Evolutionary conservation across 2,888 invertebrate species (phyloP).

Genomic region (Troilus luridus): DNA sequence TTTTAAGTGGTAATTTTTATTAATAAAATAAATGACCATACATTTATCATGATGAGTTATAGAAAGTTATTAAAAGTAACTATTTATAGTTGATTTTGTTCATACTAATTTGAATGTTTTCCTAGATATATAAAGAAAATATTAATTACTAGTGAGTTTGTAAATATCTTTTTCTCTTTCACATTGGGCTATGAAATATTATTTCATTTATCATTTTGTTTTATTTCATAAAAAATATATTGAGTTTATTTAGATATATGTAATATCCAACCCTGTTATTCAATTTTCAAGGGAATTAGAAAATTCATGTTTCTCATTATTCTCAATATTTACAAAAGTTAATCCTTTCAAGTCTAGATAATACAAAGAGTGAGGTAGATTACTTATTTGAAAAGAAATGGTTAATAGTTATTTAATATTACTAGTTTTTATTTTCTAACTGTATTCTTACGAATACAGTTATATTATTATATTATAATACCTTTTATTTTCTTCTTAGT

Average conservation of each 20-base stretch:
- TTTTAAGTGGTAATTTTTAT: neutral
- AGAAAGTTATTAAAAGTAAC: neutral
- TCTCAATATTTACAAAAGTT: conserved; percentile 30
- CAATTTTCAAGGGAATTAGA: neutral
- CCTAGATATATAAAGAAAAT: neutral
- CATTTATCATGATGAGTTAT: neutral
- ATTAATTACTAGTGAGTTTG: neutral
- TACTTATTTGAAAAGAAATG: neutral
- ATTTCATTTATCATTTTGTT: neutral
- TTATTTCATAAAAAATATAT: neutral
- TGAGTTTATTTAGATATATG: neutral
- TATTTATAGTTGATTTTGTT: neutral
- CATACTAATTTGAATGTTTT: neutral
- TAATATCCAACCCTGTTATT: neutral
- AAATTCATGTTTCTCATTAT: neutral
- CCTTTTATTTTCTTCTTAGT: neutral
- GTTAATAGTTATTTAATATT: conserved; percentile 26
- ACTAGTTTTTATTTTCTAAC: neutral
- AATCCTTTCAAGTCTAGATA: conserved; percentile 24
- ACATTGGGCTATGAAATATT: neutral
- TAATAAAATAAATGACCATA: neutral
- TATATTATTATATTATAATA: neutral
- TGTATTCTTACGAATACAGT: no score
- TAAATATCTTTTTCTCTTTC: neutral
- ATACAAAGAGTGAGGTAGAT: conserved; percentile 15